These are phyloP conservation scores for Tachyglossus aculeatus DNA, from an alignment of 2,797 vertebrate species.

Conservation along the genomic window DNA sequence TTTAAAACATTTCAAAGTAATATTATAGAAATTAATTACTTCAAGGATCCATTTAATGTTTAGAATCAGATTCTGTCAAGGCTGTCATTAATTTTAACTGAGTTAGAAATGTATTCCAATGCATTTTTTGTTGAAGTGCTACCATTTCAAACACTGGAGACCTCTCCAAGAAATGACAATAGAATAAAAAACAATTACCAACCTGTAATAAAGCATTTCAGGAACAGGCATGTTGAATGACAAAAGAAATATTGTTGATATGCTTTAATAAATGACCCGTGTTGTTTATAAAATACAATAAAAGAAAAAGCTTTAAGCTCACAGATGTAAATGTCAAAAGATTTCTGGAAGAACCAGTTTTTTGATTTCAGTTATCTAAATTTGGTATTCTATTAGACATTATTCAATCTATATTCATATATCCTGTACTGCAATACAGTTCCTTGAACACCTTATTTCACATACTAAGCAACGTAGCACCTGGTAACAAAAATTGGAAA, in stretches of 20 bases:
- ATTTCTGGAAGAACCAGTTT: conserved; percentile 32
- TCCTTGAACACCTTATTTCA: too few species aligned
- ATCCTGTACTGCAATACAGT: too few species aligned
- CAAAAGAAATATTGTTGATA: conserved; percentile 27
- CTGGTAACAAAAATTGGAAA: too few species aligned
- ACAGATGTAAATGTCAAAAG: background rate
- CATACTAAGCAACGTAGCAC: too few species aligned
- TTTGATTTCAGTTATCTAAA: conserved; percentile 37
- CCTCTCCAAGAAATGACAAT: conserved; percentile 26
- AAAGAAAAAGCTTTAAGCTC: conserved; percentile 15
- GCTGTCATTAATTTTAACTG: conserved; percentile 50
- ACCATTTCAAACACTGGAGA: conserved; percentile 33
- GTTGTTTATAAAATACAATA: conserved; percentile 39
- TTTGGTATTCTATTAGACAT: background rate
- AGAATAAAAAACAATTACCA: conserved; percentile 42
- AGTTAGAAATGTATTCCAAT: conserved; percentile 14
- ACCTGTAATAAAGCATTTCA: conserved; percentile 28
- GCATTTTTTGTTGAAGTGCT: conserved; percentile 14
- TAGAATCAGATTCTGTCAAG: conserved; percentile 55
- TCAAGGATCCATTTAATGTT: conserved; percentile 55
- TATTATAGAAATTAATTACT: conserved; percentile 50
- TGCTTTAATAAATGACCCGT: conserved; percentile 31
- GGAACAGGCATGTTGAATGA: conserved; percentile 46
- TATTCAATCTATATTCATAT: background rate
- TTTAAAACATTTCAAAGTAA: conserved; percentile 54